Percentiles rank a stretch among this genome's conserved stretches.
Conservation (phyloP, 64 coral and sea anemone genomes). For the Trachythela sp. region DNA sequence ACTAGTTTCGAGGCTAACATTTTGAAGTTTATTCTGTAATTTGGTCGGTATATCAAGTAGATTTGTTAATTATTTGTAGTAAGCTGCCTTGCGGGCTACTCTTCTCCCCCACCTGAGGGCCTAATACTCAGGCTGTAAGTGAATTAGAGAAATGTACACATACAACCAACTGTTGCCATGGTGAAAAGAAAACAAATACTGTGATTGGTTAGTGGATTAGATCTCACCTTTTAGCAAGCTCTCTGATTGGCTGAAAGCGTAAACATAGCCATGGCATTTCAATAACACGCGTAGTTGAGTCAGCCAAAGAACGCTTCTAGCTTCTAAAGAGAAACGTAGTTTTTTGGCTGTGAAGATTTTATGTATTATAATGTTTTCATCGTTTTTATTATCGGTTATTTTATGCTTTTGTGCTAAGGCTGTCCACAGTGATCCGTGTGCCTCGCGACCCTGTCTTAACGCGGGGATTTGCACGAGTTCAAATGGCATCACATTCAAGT, state of each 20-base stretch:
- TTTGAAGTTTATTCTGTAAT: too few species aligned
- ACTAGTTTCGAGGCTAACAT: too few species aligned
- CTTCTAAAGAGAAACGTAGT: background rate
- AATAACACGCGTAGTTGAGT: background rate
- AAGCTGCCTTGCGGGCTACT: too few species aligned
- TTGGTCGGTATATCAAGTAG: too few species aligned
- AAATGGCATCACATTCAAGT: background rate
- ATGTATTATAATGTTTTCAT: background rate
- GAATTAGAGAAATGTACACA: background rate
- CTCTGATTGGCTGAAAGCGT: background rate
- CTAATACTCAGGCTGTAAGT: too few species aligned
- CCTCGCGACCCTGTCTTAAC: background rate
- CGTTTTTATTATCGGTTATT: background rate
- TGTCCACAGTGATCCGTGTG: background rate
- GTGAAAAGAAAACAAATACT: conserved; percentile 2
- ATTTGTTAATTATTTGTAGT: too few species aligned
- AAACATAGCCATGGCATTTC: background rate
- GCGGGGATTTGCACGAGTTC: background rate
- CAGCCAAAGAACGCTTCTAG: background rate
- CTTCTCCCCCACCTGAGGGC: too few species aligned
- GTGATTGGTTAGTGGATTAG: conserved; percentile 6
- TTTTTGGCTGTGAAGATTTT: background rate
- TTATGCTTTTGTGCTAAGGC: background rate
- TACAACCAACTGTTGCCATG: background rate
- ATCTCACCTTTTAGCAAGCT: background rate